Percentiles rank a stretch among this genome's conserved stretches.
phyloP scores from a whole-genome alignment of 1,140 invertebrate species.

The Berghia stephanieae region DNA sequence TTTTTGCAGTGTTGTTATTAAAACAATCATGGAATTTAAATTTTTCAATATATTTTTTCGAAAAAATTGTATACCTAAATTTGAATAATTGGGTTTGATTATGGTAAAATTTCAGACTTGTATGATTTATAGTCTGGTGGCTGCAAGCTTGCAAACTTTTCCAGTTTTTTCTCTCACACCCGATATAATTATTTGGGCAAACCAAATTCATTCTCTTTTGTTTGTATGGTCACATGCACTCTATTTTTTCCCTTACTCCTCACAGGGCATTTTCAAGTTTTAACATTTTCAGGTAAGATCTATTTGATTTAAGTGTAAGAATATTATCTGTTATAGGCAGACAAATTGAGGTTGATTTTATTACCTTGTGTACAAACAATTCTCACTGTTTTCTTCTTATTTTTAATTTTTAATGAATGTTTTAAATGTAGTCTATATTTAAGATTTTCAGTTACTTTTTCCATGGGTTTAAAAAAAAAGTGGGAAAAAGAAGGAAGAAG shows the following conservation, averaged over 20 bases:
- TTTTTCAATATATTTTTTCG: no score
- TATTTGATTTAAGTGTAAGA: neutral
- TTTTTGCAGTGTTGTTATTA: no score
- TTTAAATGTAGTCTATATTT: neutral
- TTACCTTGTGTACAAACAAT: neutral
- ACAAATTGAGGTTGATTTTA: neutral
- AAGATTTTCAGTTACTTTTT: neutral
- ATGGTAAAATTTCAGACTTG: no score
- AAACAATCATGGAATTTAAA: no score
- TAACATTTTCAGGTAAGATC: slow-evolving; percentile 51
- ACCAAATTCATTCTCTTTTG: neutral
- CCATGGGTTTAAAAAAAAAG: neutral
- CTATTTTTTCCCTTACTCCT: slow-evolving; percentile 27
- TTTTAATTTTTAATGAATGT: neutral
- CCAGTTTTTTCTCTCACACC: no score
- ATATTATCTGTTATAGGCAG: neutral
- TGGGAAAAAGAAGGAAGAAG: neutral
- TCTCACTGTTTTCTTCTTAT: neutral
- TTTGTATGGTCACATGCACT: neutral
- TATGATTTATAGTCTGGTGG: no score
- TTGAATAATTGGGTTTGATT: no score
- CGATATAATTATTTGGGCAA: no score
- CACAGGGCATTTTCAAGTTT: slow-evolving; percentile 49
- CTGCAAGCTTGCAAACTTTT: no score
- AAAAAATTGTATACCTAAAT: no score